Conservation (phyloP, 2,797 vertebrate species). For the Podarcis siculus region DNA sequence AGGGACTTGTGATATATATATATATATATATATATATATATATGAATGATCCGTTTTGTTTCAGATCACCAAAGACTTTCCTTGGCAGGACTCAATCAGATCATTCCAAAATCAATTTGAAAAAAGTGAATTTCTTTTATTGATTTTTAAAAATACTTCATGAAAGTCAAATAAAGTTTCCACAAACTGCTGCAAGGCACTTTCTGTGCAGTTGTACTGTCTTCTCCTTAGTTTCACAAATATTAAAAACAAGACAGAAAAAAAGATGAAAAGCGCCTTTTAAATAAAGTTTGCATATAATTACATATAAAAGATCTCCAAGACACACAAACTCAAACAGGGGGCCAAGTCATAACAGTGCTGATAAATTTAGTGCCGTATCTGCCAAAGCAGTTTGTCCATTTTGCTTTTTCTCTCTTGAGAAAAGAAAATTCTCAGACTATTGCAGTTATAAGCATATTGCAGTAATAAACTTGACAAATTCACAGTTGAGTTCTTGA, state of each 20-base stretch:
- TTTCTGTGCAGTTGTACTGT: background rate
- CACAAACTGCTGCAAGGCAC: background rate
- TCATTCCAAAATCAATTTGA: conserved; percentile 11
- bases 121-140: conserved; percentile 16
- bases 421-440: conserved; percentile 1
- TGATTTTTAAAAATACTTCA: conserved; percentile 14
- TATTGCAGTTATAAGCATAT: background rate
- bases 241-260: background rate
- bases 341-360: background rate
- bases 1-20: too few relatives aligned
- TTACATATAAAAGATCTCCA: background rate
- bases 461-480: background rate
- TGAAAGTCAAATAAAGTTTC: background rate
- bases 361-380: background rate
- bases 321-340: conserved; percentile 13
- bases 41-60: conserved; percentile 36
- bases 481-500: background rate
- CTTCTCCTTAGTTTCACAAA: background rate
- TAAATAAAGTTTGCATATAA: background rate
- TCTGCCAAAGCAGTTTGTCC: background rate
- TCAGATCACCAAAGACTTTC: conserved; percentile 34
- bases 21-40: too few relatives aligned
- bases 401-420: background rate
- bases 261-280: conserved; percentile 10
- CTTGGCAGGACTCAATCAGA: conserved; percentile 28